These are phyloP conservation scores for Trialeurodes vaporariorum DNA, from an alignment of 1,140 invertebrate species.

Conservation along the genomic window DNA sequence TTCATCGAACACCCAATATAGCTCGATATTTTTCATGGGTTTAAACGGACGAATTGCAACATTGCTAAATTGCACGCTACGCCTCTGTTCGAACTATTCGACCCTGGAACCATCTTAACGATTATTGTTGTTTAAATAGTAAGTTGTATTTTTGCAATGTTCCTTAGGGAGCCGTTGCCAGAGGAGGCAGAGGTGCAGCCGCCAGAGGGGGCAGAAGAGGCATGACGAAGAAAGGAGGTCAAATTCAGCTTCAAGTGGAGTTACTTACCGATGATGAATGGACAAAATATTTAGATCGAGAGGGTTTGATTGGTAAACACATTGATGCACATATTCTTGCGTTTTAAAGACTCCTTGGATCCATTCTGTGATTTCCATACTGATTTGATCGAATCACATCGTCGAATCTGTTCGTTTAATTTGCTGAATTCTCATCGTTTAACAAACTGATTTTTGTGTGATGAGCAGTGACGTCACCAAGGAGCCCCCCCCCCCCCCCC, in stretches of 20 bases:
- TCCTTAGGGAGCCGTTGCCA: no score
- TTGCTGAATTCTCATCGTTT: no score
- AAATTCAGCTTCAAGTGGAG: slow-evolving; percentile 63
- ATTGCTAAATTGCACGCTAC: background rate
- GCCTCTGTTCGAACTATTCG: background rate
- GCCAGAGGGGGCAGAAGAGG: background rate
- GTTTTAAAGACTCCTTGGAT: no score
- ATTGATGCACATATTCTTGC: no score
- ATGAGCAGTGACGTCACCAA: no score
- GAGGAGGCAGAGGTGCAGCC: background rate
- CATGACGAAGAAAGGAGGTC: slow-evolving; percentile 55
- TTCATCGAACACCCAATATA: no score
- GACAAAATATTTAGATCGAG: slow-evolving; percentile 59
- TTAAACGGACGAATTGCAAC: background rate
- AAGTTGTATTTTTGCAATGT: background rate
- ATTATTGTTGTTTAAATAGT: background rate
- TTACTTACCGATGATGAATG: slow-evolving; percentile 79
- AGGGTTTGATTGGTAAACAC: slow-evolving; percentile 69
- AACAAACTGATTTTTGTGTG: no score
- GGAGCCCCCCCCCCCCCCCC: no score
- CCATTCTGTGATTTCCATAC: no score
- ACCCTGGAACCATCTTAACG: background rate
- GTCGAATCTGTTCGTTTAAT: no score
- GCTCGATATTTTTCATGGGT: background rate
- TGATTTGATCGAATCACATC: no score